Percentiles rank a stretch among this genome's conserved stretches.
phyloP scores from a whole-genome alignment of 2,113 vertebrate genomes.

The Candoia aspera region DNA sequence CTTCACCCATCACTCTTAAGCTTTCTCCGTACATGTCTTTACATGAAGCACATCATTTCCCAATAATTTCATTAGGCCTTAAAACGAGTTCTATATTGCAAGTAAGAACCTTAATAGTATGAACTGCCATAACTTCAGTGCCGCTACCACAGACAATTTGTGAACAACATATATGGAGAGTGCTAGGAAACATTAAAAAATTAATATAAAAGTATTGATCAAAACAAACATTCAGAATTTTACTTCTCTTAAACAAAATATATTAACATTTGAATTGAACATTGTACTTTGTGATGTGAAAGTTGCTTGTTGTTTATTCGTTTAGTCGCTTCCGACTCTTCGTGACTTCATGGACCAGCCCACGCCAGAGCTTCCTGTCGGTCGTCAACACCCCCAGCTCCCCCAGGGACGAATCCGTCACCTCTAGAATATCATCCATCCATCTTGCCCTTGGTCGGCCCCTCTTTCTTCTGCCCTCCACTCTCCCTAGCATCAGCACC shows the following conservation, averaged over 20 bases:
- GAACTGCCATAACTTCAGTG: background rate
- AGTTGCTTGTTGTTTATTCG: too few species aligned
- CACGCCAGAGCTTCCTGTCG: too few species aligned
- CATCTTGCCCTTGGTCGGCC: too few species aligned
- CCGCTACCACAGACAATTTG: background rate
- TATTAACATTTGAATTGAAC: background rate
- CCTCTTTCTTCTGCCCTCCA: too few species aligned
- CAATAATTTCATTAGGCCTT: conserved; percentile 50
- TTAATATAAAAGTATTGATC: background rate
- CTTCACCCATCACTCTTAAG: conserved; percentile 54
- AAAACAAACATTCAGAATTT: background rate
- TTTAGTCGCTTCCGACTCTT: too few species aligned
- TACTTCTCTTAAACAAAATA: background rate
- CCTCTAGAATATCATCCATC: too few species aligned
- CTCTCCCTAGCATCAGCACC: too few species aligned
- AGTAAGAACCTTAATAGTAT: conserved; percentile 6
- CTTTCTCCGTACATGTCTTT: conserved; percentile 62
- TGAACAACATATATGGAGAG: background rate
- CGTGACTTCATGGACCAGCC: too few species aligned
- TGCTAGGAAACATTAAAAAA: background rate
- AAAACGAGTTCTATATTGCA: background rate
- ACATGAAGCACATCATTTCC: conserved; percentile 65
- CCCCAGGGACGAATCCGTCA: too few species aligned
- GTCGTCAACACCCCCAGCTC: too few species aligned
- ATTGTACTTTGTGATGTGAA: too few species aligned